Base-by-base conservation (phyloP, 2,888 invertebrate species). In the Dermolepida albohirtum region DNA sequence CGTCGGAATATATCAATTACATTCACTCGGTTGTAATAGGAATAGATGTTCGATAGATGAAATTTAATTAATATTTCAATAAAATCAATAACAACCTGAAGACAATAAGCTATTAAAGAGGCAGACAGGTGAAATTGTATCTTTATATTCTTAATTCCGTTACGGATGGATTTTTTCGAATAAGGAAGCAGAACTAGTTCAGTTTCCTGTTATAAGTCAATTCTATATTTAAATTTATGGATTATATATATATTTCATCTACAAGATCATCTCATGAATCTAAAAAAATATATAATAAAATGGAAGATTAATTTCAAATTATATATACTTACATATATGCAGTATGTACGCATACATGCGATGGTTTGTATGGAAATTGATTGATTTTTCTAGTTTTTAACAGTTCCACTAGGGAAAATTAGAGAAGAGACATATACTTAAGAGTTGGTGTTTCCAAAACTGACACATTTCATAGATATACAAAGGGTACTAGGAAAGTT, bases 31-130 rank as follows among this genome's bases (percentile, higher is more conserved):
- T 44, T n/a, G 29, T 65, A 65, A 65, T 65, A 47, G 64, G 51
- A 54, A 29, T 44, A 47, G 50, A 50, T 64, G 43, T 29, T 62
- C 29, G 34, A 47, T 62, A 34, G 59, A 47, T 47, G 59, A 29
- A 64, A 52, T 51, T 59, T 59, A 66, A 66, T 66, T 66, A 66
- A 66, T 66, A 62, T 59, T 59, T 66, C 66, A 66, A 59, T 59
- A 66, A 66, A 62, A 66, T 59, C 66, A 59, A 66, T 66, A 66
- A 57, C 51, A 43, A 39, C 34, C 39, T 29, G 34, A 59, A 59
- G 29, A 59, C 66, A 66, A 59, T 66, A 62, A 62, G 50, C 65
- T 59, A 66, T 51, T 66, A 52, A 41, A 27, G 41, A 43, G 59
- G 41, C 40, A 29, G 51, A 59, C 51, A 66, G 59, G 59, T 50